phyloP scores from a whole-genome alignment of 2,113 vertebrate species.

The Hyperoodon ampullatus region DNA sequence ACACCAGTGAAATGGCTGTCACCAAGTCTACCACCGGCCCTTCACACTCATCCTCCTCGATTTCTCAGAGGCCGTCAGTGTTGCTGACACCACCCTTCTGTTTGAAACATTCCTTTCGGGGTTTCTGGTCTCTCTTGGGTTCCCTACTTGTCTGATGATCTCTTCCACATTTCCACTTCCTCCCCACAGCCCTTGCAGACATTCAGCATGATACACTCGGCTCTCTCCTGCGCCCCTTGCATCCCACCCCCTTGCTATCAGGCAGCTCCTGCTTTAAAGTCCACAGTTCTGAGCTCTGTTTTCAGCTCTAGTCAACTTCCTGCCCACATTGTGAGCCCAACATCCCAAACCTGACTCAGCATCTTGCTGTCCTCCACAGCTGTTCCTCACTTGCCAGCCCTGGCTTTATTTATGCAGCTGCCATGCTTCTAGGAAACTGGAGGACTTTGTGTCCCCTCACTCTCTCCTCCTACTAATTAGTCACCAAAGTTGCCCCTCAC shows the following conservation, averaged over 20 bases:
- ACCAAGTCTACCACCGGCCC: neutral
- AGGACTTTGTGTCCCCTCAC: neutral
- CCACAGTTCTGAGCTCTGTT: neutral
- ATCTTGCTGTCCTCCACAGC: neutral
- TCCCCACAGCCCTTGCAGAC: neutral
- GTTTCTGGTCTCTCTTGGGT: neutral
- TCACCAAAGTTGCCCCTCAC: neutral
- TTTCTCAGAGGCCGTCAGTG: neutral
- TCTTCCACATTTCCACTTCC: neutral
- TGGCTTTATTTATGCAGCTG: neutral
- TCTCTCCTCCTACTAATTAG: neutral
- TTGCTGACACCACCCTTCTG: neutral
- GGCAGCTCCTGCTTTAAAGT: neutral
- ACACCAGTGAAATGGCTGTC: neutral
- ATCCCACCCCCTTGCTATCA: neutral
- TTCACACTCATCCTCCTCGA: neutral
- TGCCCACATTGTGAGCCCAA: neutral
- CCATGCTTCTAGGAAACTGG: neutral
- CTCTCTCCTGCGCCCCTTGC: neutral
- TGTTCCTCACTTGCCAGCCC: neutral
- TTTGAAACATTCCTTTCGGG: neutral
- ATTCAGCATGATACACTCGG: no score
- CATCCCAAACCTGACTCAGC: neutral
- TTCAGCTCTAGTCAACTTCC: neutral
- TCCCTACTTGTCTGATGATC: neutral